Evolutionary conservation across 1,140 invertebrate species (phyloP).

Genomic region (Cyclargus thomasi): DNA sequence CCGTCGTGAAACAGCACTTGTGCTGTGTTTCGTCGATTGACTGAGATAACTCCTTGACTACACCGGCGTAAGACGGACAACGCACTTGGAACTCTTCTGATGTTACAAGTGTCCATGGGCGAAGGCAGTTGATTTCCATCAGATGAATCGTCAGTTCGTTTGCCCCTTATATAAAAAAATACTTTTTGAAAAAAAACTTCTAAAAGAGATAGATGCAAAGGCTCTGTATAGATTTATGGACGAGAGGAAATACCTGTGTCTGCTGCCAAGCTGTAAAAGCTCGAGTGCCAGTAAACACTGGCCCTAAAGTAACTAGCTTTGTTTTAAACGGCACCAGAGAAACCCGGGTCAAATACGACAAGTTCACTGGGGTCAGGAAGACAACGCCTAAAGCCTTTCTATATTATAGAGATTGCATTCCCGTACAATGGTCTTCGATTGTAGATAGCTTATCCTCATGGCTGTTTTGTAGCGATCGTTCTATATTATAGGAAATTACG

Average conservation of each 20-base stretch:
- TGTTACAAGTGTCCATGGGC: too few relatives aligned
- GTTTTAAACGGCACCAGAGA: not conserved
- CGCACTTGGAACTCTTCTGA: too few relatives aligned
- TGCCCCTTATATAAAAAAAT: too few relatives aligned
- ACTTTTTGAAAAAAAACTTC: not conserved
- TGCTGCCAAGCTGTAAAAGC: not conserved
- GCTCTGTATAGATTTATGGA: not conserved
- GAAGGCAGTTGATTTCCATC: too few relatives aligned
- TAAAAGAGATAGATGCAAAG: not conserved
- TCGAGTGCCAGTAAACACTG: not conserved
- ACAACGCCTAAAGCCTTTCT: constrained; percentile 8
- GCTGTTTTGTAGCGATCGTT: too few relatives aligned
- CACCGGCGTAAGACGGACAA: too few relatives aligned
- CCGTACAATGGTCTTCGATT: not conserved
- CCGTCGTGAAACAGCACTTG: too few relatives aligned
- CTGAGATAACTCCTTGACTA: too few relatives aligned
- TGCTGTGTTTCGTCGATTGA: too few relatives aligned
- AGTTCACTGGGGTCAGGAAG: constrained; percentile 10
- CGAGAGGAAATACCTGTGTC: not conserved
- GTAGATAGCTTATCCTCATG: not conserved
- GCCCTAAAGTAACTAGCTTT: not conserved
- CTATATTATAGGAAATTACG: too few relatives aligned
- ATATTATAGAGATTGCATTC: not conserved
- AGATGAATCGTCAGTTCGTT: too few relatives aligned
- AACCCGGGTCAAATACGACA: not conserved